phyloP scores from a whole-genome alignment of 2,113 vertebrate genomes.

The Nothocercus julius region DNA sequence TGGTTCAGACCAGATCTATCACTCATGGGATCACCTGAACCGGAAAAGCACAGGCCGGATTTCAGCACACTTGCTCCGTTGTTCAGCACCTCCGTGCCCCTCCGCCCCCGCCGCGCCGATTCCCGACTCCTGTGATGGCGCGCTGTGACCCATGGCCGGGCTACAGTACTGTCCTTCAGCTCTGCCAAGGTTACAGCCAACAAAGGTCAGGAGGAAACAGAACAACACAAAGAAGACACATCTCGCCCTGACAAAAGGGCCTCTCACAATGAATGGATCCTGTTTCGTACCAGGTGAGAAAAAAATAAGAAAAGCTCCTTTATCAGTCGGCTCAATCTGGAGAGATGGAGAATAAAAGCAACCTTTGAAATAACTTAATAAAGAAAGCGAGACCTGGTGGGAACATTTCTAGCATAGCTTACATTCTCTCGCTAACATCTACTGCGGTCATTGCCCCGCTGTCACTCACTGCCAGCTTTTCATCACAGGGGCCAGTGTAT shows the following conservation, averaged over 20 bases:
- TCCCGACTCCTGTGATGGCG: neutral
- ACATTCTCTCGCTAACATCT: slow-evolving; percentile 68
- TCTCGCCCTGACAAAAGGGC: slow-evolving; percentile 50
- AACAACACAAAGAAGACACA: slow-evolving; percentile 20
- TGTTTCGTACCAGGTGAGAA: slow-evolving; percentile 70
- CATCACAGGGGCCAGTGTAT: neutral
- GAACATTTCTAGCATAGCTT: slow-evolving; percentile 72
- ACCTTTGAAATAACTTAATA: slow-evolving; percentile 66
- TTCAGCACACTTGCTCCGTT: slow-evolving; percentile 16
- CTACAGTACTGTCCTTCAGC: neutral
- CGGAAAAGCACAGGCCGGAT: slow-evolving; percentile 23
- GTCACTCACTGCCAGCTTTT: slow-evolving; percentile 69
- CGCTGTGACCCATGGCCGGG: neutral
- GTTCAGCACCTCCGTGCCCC: neutral
- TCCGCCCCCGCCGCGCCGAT: neutral
- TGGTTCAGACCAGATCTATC: slow-evolving; percentile 65
- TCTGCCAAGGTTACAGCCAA: slow-evolving; percentile 28
- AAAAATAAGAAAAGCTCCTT: slow-evolving; percentile 59
- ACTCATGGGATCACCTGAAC: slow-evolving; percentile 69
- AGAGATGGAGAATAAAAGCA: slow-evolving; percentile 62
- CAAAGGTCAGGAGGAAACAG: slow-evolving; percentile 25
- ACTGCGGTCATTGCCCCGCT: slow-evolving; percentile 58
- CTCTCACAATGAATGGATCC: slow-evolving; percentile 29
- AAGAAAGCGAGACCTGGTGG: slow-evolving; percentile 49
- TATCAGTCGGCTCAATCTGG: slow-evolving; percentile 67